A percentile compares a stretch with the other conserved stretches of the same genome.
phyloP scores from a whole-genome alignment of 2,113 vertebrate species.

The Atlantisia rogersi region DNA sequence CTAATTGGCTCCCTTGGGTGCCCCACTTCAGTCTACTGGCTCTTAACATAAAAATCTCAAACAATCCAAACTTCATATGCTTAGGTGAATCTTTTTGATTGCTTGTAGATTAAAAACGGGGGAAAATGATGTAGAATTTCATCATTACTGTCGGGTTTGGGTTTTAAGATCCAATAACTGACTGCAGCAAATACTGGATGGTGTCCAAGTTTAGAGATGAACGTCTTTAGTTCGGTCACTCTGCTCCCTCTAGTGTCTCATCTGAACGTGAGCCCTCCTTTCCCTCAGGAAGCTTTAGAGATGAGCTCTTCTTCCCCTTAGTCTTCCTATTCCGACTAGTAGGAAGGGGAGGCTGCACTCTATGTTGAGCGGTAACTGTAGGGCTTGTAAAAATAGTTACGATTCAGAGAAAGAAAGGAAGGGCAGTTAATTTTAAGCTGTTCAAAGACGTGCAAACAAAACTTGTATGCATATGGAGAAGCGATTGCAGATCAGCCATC shows the following conservation, averaged over 20 bases:
- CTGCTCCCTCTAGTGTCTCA: slow-evolving; percentile 9
- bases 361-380: background rate
- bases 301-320: background rate
- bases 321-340: fast-evolving
- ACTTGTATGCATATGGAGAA: background rate
- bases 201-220: fast-evolving
- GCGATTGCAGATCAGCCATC: background rate
- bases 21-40: background rate
- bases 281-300: fast-evolving
- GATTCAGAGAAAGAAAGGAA: background rate
- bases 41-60: background rate
- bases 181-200: fast-evolving
- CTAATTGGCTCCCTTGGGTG: background rate
- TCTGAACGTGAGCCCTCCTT: background rate
- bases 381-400: background rate
- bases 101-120: background rate
- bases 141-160: background rate
- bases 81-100: background rate
- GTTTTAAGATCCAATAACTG: background rate
- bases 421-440: background rate
- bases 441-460: background rate
- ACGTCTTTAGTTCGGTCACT: background rate
- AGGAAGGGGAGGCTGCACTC: background rate
- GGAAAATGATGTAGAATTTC: background rate
- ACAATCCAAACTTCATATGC: fast-evolving